Base-by-base conservation (phyloP, 2,797 vertebrate genomes). In the Sebastes steindachneri region DNA sequence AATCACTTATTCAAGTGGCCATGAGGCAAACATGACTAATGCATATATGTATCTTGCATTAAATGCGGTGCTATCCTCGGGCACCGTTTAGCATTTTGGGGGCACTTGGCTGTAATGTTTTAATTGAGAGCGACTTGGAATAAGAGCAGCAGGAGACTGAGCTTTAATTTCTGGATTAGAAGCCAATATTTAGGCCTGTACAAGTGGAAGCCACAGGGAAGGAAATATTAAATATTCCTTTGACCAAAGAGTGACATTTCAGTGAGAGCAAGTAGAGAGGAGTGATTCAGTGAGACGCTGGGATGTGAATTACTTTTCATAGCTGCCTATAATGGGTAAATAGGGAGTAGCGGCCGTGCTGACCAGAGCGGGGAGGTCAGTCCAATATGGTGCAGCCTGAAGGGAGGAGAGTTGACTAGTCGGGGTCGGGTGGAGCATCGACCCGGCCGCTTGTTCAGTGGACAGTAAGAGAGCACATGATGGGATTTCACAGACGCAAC, bases 301-400 rank as follows among this genome's bases (percentile, higher is more conserved):
- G 21, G 9, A 45, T 69, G 66, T 41, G 62, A 80, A 54, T 37
- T 48, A 54, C 65, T 62, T 64, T 25, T 58, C 65, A n/a, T 21
- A 4, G 74, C 41, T 10, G 57, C 63, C 17, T 3, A 14, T 65
- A n/a, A 11, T 4, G 55, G 33, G 48, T 26, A 41, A 62, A 21
- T 0, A 1, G 28, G 45, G 75, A 59, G 75, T 1, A 37, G 7
- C 9, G 29, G 62, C 62, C 5, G n/a, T 0, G 59, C 51, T 55
- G 73, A 80, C 9, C 29, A 2, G 28, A 73, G 72, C 19, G 1
- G 45, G 67, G 45, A 77, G 86, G 79, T 90, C 82, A 77, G 53
- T 33, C 15, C 14, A 15, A 33, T 33, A 19, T 0, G 17, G 51
- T 33, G 60, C 51, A 76, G 71, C 60, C 80, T 28, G 59, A 7